Conservation (phyloP, 92 coral and sea anemone species). For the Pocillopora meandrina region DNA sequence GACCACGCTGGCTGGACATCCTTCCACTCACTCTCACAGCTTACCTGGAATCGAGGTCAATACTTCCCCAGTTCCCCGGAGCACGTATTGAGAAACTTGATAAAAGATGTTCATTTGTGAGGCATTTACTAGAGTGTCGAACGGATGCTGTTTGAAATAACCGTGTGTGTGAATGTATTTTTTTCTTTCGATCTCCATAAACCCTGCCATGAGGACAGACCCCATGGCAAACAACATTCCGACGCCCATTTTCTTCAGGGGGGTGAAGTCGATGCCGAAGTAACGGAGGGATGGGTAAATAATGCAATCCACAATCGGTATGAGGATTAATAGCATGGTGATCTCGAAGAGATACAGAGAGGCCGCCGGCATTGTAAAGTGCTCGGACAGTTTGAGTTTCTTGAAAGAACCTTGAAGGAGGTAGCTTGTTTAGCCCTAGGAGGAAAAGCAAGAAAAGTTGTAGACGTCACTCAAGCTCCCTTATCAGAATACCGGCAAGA, state of each 20-base stretch:
- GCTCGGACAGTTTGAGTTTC: conserved; percentile 47
- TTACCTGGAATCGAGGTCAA: conserved; percentile 90
- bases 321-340: conserved; percentile 33
- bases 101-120: conserved; percentile 77
- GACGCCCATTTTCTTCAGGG: conserved; percentile 52
- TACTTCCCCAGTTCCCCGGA: conserved; percentile 93
- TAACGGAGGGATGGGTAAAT: conserved; percentile 42
- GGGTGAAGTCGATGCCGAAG: conserved; percentile 47
- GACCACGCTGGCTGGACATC: too few relatives aligned
- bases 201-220: conserved; percentile 53
- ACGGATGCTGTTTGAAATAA: conserved; percentile 40
- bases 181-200: conserved; percentile 54
- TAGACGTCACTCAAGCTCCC: too few relatives aligned
- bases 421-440: conserved; percentile 45
- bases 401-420: conserved; percentile 64
- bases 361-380: conserved; percentile 73
- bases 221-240: conserved; percentile 52
- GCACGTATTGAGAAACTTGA: conserved; percentile 89
- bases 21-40: not conserved
- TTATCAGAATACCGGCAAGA: too few relatives aligned
- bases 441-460: not conserved
- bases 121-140: conserved; percentile 50
- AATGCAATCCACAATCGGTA: conserved; percentile 49
- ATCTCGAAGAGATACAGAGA: conserved; percentile 61
- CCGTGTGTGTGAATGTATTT: conserved; percentile 25